These are phyloP conservation scores for Blastobasis lacticolella DNA, from an alignment of 2,888 invertebrate species.

Conservation along the genomic window DNA sequence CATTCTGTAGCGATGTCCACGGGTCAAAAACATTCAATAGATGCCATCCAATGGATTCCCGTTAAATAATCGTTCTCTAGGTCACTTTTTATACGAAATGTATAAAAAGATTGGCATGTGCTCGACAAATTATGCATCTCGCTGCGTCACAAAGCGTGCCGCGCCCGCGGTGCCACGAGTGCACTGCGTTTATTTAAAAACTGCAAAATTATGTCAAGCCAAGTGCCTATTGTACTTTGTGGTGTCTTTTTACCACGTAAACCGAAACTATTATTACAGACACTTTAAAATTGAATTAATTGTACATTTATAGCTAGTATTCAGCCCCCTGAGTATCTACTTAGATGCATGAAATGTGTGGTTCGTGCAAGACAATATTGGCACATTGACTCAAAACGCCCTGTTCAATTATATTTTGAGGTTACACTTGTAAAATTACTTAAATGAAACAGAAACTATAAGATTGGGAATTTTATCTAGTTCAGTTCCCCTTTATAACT, in stretches of 20 bases:
- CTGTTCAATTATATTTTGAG: too few species aligned
- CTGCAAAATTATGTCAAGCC: conserved; percentile 49
- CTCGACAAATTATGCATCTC: conserved; percentile 70
- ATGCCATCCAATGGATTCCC: conserved; percentile 55
- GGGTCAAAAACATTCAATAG: conserved; percentile 65
- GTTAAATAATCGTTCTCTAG: conserved; percentile 54
- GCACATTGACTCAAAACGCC: too few species aligned
- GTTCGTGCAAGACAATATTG: too few species aligned
- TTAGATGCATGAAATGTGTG: too few species aligned
- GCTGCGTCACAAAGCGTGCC: conserved; percentile 55
- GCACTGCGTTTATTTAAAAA: conserved; percentile 47
- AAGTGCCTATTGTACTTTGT: conserved; percentile 40
- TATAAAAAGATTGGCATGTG: conserved; percentile 60
- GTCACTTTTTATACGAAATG: conserved; percentile 52
- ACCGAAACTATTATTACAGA: background rate
- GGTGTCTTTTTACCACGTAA: conserved; percentile 37
- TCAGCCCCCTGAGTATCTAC: too few species aligned
- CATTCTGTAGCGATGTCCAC: conserved; percentile 51
- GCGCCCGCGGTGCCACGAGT: conserved; percentile 49
- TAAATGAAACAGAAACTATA: too few species aligned
- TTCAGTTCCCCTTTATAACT: too few species aligned
- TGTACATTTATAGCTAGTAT: too few species aligned
- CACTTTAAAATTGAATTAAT: too few species aligned
- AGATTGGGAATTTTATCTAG: too few species aligned
- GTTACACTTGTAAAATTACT: too few species aligned